Percentiles rank a stretch among this genome's conserved stretches.
Evolutionary conservation across 2,797 vertebrate species (phyloP).

Genomic region (Syncerus caffer): DNA sequence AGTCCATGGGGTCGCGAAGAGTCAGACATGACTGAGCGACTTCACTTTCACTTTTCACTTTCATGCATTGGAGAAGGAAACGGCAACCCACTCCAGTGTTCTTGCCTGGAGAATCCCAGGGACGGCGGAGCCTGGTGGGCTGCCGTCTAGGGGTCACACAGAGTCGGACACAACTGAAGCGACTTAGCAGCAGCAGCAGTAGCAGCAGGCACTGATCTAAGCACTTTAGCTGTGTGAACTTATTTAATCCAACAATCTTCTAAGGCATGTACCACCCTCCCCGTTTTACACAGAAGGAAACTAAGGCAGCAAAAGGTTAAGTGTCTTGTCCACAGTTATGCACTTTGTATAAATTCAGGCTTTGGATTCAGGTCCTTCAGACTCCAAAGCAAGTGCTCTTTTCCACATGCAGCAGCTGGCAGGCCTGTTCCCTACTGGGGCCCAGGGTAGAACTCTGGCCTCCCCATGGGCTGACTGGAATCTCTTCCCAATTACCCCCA

Average conservation of each 20-base stretch:
- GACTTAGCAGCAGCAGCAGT: too few species aligned
- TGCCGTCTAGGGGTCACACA: too few species aligned
- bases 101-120: too few species aligned
- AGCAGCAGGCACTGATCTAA: neutral
- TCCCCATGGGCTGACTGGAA: neutral
- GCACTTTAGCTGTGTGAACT: neutral
- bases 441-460: neutral
- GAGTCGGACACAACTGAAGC: too few species aligned
- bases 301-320: neutral
- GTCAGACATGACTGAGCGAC: fast-evolving
- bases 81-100: too few species aligned
- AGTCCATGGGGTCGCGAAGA: too few species aligned
- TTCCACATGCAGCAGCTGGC: neutral
- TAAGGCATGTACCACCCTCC: neutral
- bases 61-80: too few species aligned
- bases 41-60: too few species aligned
- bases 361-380: neutral
- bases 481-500: neutral
- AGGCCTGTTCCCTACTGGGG: neutral
- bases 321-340: neutral
- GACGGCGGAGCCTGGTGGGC: too few species aligned
- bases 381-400: neutral
- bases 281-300: neutral
- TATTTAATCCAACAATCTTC: neutral
- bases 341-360: neutral